Evolutionary conservation across 2,797 vertebrate species (phyloP), one percentile per base, ranked within the genome.

Genomic region (Catostomus latipinnis): DNA sequence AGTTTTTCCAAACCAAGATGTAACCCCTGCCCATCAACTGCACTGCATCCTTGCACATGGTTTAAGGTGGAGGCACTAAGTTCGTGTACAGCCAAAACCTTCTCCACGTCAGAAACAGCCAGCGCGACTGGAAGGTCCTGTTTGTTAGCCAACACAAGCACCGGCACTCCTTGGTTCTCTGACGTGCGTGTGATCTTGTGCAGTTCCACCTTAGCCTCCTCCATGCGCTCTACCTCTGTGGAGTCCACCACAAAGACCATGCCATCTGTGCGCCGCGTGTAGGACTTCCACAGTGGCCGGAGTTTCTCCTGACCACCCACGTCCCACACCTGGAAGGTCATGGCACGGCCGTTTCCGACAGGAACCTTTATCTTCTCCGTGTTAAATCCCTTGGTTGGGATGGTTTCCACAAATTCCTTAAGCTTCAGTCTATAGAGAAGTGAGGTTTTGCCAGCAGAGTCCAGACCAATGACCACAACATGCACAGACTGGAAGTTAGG

Each of bases 271-370:
- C 95, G 90, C 6, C 96, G 91, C 0, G 96, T 96, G 91, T 97
- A 96, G 0, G 96, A 97, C 86, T 95, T 96, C 96, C 96, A 97
- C 61, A 97, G 91, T 0, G 96, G 96, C 1, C 96, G 92, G 50
- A 97, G 92, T 87, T 96, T 97, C 84, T 97, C 96, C 88, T 96
- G 96, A 0, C 96, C 96, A 0, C 96, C 96, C 4, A 97, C 96
- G 0, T 97, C 96, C 96, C 96, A 97, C 84, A 96, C 95, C 81
- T 96, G 96, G 87, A 97, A 96, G 81, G 93, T 93, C 57, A 95
- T 93, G 75, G 90, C 85, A 0, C 95, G 93, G 0, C 95, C 93
- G 0, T 91, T 82, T 1, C 93, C 95, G 46, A 97, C 88, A 0
- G 94, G 87, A 70, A 97, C 93, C 62, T 95, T 95, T 79, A 97